These are phyloP conservation scores for Tinamus major DNA, from an alignment of 2,797 vertebrate species.

Conservation along the genomic window DNA sequence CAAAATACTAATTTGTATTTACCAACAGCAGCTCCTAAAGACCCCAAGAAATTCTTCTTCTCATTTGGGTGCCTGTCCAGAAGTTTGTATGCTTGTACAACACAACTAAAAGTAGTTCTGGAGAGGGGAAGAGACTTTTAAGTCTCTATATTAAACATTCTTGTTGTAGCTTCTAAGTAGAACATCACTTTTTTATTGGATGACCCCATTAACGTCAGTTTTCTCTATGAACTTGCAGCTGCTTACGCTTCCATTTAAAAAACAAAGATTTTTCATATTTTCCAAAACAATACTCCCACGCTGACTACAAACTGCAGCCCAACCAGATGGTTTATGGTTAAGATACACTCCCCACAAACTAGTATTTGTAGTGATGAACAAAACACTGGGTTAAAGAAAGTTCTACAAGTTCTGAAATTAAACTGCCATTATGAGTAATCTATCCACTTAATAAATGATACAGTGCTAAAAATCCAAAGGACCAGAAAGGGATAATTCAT, in stretches of 20 bases:
- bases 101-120: neutral
- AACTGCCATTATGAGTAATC: constrained; percentile 54
- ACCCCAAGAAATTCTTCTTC: neutral
- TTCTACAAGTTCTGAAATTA: constrained; percentile 34
- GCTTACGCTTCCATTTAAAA: constrained; percentile 50
- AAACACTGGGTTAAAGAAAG: constrained; percentile 6
- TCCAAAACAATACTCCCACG: constrained; percentile 54
- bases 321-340: constrained; percentile 34
- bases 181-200: neutral
- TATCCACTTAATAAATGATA: constrained; percentile 57
- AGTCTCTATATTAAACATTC: neutral
- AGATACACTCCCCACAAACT: neutral
- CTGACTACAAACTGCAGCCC: constrained; percentile 7
- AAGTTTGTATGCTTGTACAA: neutral
- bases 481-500: constrained; percentile 35
- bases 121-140: neutral
- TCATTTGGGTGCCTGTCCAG: neutral
- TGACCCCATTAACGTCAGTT: neutral
- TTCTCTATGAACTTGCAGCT: constrained; percentile 27
- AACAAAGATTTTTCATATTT: constrained; percentile 40
- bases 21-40: neutral
- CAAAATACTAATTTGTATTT: neutral
- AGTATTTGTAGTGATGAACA: neutral
- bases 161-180: neutral
- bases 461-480: neutral